These are phyloP conservation scores for Tetragnatha versicolor DNA, from an alignment of 1,140 invertebrate species.

Conservation along the genomic window DNA sequence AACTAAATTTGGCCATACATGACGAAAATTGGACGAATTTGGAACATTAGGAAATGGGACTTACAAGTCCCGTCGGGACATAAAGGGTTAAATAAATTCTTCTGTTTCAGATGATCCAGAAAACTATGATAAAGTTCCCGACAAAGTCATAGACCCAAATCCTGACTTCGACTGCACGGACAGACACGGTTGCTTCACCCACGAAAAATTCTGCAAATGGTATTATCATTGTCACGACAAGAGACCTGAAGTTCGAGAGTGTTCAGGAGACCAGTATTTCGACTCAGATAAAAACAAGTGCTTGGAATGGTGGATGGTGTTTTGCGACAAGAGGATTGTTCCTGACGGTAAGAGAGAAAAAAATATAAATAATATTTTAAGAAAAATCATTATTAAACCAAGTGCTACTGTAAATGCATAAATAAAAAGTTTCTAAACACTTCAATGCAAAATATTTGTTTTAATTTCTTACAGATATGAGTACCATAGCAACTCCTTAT, in stretches of 20 bases:
- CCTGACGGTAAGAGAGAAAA: constrained; percentile 9
- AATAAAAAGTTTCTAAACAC: too few species aligned
- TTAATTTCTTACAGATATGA: too few species aligned
- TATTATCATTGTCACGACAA: constrained; percentile 50
- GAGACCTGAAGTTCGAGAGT: constrained; percentile 36
- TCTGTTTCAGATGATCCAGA: constrained; percentile 32
- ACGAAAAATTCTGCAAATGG: constrained; percentile 41
- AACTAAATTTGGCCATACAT: too few species aligned
- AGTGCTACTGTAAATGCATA: too few species aligned
- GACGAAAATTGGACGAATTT: too few species aligned
- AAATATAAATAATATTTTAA: too few species aligned
- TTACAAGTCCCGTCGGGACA: too few species aligned
- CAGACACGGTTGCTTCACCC: constrained; percentile 40
- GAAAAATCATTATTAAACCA: too few species aligned
- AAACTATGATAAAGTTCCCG: constrained; percentile 10
- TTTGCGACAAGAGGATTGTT: constrained; percentile 36
- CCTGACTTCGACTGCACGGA: constrained; percentile 41
- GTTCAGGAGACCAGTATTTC: constrained; percentile 33
- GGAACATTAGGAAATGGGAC: too few species aligned
- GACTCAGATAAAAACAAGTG: constrained; percentile 35
- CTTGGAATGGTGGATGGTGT: constrained; percentile 53
- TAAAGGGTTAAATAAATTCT: too few species aligned
- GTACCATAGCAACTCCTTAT: too few species aligned
- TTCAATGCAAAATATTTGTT: too few species aligned
- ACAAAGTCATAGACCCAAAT: constrained; percentile 33